These are phyloP conservation scores for Melangyna quadrimaculata DNA, from an alignment of 2,888 invertebrate genomes.

Conservation along the genomic window DNA sequence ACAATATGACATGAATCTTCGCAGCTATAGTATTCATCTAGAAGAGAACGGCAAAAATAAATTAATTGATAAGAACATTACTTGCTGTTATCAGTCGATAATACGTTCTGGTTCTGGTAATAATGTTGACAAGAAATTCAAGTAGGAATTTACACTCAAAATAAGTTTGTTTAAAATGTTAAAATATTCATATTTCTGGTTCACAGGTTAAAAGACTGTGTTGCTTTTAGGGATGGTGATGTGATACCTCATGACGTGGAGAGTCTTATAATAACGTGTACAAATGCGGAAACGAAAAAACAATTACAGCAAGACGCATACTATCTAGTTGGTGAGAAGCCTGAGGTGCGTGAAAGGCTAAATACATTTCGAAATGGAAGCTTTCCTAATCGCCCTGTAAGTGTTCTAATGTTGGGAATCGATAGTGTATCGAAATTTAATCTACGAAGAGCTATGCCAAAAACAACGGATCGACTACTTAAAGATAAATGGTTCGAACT, in stretches of 20 bases:
- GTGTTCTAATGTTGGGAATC: slow-evolving; percentile 90
- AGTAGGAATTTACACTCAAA: slow-evolving; percentile 72
- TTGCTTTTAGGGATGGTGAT: slow-evolving; percentile 74
- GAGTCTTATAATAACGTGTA: slow-evolving; percentile 76
- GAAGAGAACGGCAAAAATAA: slow-evolving; percentile 54
- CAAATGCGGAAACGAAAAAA: slow-evolving; percentile 77
- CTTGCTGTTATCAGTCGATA: slow-evolving; percentile 78
- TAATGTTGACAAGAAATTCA: slow-evolving; percentile 75
- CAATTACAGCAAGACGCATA: slow-evolving; percentile 81
- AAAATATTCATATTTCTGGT: neutral
- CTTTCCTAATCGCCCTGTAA: slow-evolving; percentile 74
- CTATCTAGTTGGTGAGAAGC: slow-evolving; percentile 82
- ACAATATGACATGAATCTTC: slow-evolving; percentile 67
- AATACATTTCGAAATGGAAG: neutral
- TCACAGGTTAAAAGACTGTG: slow-evolving; percentile 74
- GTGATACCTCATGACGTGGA: slow-evolving; percentile 74
- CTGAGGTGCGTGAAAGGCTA: slow-evolving; percentile 74
- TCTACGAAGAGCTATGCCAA: slow-evolving; percentile 87
- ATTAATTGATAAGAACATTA: slow-evolving; percentile 31
- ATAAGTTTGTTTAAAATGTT: neutral
- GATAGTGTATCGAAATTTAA: slow-evolving; percentile 92
- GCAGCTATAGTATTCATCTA: slow-evolving; percentile 73
- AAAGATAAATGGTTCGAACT: slow-evolving; percentile 86
- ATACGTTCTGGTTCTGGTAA: slow-evolving; percentile 74
- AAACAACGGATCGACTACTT: slow-evolving; percentile 85